Base-by-base conservation (phyloP, 2,888 invertebrate genomes). In the Megaustenia siamemsis region DNA sequence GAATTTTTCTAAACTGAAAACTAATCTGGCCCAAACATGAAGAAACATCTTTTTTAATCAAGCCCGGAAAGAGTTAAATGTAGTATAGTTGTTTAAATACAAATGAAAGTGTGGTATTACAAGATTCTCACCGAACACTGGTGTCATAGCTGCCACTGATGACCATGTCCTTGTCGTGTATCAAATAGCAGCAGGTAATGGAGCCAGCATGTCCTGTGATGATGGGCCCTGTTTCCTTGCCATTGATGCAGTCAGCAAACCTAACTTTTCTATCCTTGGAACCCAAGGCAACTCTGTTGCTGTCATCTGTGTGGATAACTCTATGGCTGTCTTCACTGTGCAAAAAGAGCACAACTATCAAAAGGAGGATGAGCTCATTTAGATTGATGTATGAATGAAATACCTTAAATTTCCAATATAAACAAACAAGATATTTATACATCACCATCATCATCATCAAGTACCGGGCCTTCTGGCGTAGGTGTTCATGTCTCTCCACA, bases 121-220 rank as follows among this genome's bases (percentile, higher is more conserved):
- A n/a, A n/a, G n/a, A n/a, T n/a, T 12, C 82, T 56, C 84, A 93
- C 93, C 93, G 91, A 75, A 94, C 92, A 86, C 93, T 94, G 35
- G 94, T 94, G 85, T 94, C 94, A 88, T 93, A 94, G 88, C 94
- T 94, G 71, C 94, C 94, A 88, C 93, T 93, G 45, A 93, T 88
- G 18, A 94, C 92, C 28, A 91, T 89, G 8, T 90, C 90, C 75
- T 89, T 89, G 63, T 90, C 87, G 84, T 92, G 91, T 87, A 91
- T 88, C 35, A 94, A 87, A 73, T 88, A 88, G 18, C 93, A 90
- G 87, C 93, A 93, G 32, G 91, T 88, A 53, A 94, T 89, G n/a
- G 93, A 93, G 6, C 94, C 94, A 32, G 93, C 93, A 89, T 94
- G 94, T 18, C 94, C 94, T 45, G 92, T 90, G 40, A 93, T 93